Evolutionary conservation across 2,113 vertebrate species (phyloP), one percentile per base, ranked within the genome.

Genomic region (Ceuthmochares aereus): DNA sequence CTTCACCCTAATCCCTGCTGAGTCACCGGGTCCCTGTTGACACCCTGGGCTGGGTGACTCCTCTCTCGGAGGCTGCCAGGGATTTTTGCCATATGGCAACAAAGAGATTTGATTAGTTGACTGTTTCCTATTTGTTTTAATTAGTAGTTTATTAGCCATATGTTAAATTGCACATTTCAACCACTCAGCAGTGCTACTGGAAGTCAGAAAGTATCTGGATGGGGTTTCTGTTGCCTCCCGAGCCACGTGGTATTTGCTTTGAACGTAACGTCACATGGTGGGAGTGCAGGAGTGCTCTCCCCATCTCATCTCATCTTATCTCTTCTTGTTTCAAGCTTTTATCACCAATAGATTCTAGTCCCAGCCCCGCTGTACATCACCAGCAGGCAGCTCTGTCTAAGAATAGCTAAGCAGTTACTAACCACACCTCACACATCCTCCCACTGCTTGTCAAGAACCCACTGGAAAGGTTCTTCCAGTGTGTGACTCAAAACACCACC

Each of bases 81-180:
- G 93, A 95, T 68, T 92, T 87, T 79, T 95, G 89, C 95, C 96
- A 96, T 92, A 94, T 95, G 91, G 93, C 93, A 95, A 47, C 72
- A 34, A 77, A 63, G 77, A 89, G 92, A 94, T 93, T 58, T 86
- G 88, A 94, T 92, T 94, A 92, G 94, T 94, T 94, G 95, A 96
- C 95, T 96, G 79, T 86, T 97, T 96, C 92, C 88, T 94, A 93
- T 96, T 97, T 96, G 83, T 94, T 97, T 96, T 88, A 96, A 97
- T 95, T 93, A 95, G 95, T 34, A 81, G 55, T 95, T 96, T 90
- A 97, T 95, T 95, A 96, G 92, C 94, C 95, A 88, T 95, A 93
- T 95, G 96, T 86, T 92, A 80, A 96, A 96, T 81, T 92, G 95
- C 91, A 93, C 93, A 76, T 93, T 95, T 83, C 91, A 78, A 37